A percentile compares a stretch with the other conserved stretches of the same genome.
Conservation (phyloP, 2,797 vertebrate genomes). For the Etheostoma perlongum region DNA sequence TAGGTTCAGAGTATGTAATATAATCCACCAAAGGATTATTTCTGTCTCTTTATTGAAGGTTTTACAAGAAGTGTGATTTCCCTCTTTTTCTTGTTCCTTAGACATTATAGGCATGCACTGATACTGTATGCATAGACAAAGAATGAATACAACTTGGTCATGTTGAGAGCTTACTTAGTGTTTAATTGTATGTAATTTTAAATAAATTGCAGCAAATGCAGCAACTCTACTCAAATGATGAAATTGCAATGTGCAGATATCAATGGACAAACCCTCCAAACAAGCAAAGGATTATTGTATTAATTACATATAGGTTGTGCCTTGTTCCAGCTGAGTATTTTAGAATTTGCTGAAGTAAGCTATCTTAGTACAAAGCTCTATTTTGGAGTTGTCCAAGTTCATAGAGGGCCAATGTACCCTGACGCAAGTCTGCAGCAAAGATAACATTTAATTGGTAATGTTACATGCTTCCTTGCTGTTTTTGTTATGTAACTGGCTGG, state of each 20-base stretch:
- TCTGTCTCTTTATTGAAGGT: neutral
- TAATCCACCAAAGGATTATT: neutral
- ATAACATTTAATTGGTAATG: conserved; percentile 10
- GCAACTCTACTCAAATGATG: conserved; percentile 4
- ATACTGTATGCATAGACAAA: neutral
- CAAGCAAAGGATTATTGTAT: neutral
- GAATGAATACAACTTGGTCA: conserved; percentile 6
- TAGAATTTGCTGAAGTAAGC: conserved; percentile 25
- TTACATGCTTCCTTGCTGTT: conserved; percentile 12
- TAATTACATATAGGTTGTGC: neutral
- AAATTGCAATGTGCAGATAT: conserved; percentile 1
- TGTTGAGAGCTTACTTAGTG: conserved; percentile 1
- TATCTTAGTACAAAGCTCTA: neutral
- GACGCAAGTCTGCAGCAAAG: neutral
- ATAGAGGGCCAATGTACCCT: neutral
- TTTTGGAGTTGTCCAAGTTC: conserved; percentile 16
- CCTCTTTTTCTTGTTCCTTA: neutral
- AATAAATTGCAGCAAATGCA: neutral
- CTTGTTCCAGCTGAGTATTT: neutral
- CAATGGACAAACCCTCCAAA: conserved; percentile 4
- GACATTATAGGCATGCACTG: conserved; percentile 2
- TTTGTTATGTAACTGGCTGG: conserved; percentile 38
- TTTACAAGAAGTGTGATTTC: conserved; percentile 7
- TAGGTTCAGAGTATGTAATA: conserved; percentile 8
- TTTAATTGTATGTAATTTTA: neutral